Conservation (phyloP, 2,888 invertebrate species). For the Diadromus collaris region DNA sequence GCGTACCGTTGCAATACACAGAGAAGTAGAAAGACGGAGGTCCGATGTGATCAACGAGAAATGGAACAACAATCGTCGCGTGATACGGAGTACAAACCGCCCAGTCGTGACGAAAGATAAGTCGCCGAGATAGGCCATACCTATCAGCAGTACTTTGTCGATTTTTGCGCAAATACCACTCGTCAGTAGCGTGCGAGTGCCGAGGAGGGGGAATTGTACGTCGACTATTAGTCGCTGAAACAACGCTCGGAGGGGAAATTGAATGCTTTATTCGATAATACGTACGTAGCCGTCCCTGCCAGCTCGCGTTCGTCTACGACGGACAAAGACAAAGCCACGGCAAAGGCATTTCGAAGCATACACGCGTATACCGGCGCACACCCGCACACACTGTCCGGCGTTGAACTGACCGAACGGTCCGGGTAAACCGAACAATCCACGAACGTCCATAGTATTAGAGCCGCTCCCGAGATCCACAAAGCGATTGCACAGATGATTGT, state of each 20-base stretch:
- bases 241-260: constrained; percentile 50
- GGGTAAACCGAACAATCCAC: constrained; percentile 1
- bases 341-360: constrained; percentile 11
- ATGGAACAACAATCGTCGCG: constrained; percentile 54
- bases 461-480: constrained; percentile 38
- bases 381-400: neutral
- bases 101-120: too few relatives aligned
- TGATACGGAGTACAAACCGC: neutral
- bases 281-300: neutral
- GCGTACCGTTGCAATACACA: too few relatives aligned
- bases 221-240: constrained; percentile 46
- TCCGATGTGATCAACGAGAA: constrained; percentile 39
- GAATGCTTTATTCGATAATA: constrained; percentile 56
- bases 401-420: constrained; percentile 13
- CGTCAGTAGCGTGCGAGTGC: neutral
- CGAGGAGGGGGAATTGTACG: neutral
- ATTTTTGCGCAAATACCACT: constrained; percentile 21
- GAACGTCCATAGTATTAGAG: constrained; percentile 11
- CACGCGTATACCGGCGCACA: neutral
- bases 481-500: constrained; percentile 43
- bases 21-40: neutral
- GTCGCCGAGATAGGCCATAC: too few relatives aligned
- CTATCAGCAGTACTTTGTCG: constrained; percentile 5
- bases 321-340: constrained; percentile 35
- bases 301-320: neutral